Evolutionary conservation across 2,797 vertebrate species (phyloP).

Genomic region (Limosa lapponica): DNA sequence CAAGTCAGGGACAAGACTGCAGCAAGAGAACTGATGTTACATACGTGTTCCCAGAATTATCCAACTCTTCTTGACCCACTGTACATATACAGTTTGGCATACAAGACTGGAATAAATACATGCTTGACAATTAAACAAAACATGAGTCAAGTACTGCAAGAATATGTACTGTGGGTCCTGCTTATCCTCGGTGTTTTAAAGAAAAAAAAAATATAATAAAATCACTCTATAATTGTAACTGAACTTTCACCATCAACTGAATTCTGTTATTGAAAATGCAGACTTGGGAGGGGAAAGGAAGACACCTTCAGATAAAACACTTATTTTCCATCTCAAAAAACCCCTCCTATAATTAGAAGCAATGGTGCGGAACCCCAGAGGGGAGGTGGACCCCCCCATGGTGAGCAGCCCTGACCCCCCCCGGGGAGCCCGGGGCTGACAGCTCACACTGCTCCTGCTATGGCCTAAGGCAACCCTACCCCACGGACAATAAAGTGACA

Average conservation of each 20-base stretch:
- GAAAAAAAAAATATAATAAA: neutral
- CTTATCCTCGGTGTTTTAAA: fast-evolving
- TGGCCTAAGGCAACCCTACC: fast-evolving
- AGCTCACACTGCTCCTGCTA: fast-evolving
- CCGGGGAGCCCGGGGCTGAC: fast-evolving
- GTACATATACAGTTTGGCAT: neutral
- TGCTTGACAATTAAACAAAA: neutral
- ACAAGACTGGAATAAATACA: neutral
- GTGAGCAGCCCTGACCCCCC: neutral
- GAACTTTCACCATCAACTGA: neutral
- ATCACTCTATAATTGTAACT: neutral
- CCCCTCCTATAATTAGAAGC: too few relatives aligned
- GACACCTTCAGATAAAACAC: neutral
- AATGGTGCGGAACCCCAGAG: too few relatives aligned
- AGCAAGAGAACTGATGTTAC: neutral
- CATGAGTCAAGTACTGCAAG: neutral
- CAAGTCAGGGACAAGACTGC: neutral
- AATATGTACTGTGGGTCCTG: neutral
- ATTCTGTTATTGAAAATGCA: neutral
- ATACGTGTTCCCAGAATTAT: neutral
- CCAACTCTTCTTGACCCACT: neutral
- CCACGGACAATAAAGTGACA: fast-evolving
- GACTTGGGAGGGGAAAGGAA: fast-evolving
- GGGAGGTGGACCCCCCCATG: fast-evolving
- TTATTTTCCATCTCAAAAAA: neutral